Evolutionary conservation across 2,888 invertebrate genomes (phyloP).

Genomic region (Macaria liturata): DNA sequence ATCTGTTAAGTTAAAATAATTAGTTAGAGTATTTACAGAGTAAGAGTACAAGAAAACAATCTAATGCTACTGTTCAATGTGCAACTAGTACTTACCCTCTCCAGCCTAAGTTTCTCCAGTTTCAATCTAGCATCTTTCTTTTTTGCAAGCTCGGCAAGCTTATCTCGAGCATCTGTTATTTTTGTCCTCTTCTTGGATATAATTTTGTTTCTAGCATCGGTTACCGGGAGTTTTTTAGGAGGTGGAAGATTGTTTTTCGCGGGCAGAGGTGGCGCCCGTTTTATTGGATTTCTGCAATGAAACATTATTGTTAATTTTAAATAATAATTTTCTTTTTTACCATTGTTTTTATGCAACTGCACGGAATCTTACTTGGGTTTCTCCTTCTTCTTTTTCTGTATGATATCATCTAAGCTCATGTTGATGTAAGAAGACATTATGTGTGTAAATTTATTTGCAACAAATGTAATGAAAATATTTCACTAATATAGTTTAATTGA

Average conservation of each 20-base stretch:
- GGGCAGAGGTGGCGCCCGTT: conserved; percentile 32
- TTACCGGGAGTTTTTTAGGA: conserved; percentile 46
- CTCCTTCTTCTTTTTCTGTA: conserved; percentile 66
- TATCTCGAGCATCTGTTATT: conserved; percentile 91
- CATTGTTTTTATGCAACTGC: background rate
- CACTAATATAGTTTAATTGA: too few species aligned
- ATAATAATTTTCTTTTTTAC: background rate
- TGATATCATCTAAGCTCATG: conserved; percentile 79
- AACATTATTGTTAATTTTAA: background rate
- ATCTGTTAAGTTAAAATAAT: conserved; percentile 27
- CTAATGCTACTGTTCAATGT: too few species aligned
- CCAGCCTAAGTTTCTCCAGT: conserved; percentile 85
- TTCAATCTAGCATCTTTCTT: conserved; percentile 89
- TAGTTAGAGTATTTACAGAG: too few species aligned
- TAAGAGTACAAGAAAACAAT: too few species aligned
- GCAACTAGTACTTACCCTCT: conserved; percentile 52
- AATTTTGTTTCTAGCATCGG: conserved; percentile 91
- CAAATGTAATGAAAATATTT: too few species aligned
- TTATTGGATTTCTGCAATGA: conserved; percentile 40
- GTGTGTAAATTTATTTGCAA: too few species aligned
- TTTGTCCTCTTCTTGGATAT: conserved; percentile 90
- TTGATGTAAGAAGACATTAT: conserved; percentile 65
- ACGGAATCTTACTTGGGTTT: conserved; percentile 49
- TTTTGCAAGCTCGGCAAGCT: conserved; percentile 89
- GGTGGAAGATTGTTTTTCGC: conserved; percentile 30